Evolutionary conservation across 2,888 invertebrate species (phyloP).

Genomic region (Smittia aterrima): DNA sequence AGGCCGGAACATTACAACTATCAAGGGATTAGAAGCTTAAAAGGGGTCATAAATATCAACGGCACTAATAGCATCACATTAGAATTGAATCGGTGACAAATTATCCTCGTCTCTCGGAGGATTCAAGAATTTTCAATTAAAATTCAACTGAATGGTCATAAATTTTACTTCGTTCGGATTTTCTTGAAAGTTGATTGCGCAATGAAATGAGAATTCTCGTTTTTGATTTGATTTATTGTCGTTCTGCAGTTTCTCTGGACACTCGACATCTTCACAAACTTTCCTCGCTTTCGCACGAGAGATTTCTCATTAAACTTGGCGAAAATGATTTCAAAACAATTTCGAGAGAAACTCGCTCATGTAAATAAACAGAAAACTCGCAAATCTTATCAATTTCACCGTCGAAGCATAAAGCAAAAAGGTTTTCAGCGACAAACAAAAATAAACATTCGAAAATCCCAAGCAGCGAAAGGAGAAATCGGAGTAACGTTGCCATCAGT

Average conservation of each 20-base stretch:
- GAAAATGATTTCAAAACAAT: no score
- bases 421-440: no score
- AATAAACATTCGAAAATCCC: no score
- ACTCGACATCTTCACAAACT: no score
- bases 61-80: conserved; percentile 5
- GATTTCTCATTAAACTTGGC: no score
- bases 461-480: no score
- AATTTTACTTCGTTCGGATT: neutral
- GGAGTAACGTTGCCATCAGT: no score
- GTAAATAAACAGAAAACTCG: no score
- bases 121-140: conserved; percentile 21
- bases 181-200: neutral
- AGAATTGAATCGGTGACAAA: conserved; percentile 15
- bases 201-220: neutral
- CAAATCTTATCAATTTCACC: no score
- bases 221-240: neutral
- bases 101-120: conserved; percentile 11
- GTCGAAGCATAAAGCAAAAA: no score
- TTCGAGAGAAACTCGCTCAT: no score
- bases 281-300: no score
- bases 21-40: conserved; percentile 16
- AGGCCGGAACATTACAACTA: neutral
- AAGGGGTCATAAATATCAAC: conserved; percentile 10
- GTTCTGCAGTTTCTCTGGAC: neutral
- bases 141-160: neutral